A percentile compares a stretch with the other conserved stretches of the same genome.
Evolutionary conservation across 2,113 vertebrate species (phyloP).

Genomic region (Serinus canaria): DNA sequence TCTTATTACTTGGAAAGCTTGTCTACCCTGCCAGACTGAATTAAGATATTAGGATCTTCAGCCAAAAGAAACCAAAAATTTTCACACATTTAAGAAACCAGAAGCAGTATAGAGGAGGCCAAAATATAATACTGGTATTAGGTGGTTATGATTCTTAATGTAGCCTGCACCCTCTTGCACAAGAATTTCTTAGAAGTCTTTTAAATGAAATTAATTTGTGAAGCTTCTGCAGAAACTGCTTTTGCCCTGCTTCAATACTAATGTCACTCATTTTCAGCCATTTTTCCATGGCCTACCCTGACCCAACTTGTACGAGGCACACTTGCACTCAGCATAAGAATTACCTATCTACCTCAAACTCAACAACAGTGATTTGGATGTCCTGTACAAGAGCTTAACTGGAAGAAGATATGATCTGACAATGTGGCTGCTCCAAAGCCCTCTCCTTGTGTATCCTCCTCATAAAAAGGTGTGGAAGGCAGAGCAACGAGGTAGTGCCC

Average conservation of each 20-base stretch:
- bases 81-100: not conserved
- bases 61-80: not conserved
- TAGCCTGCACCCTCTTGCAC: fast-evolving
- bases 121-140: not conserved
- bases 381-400: not conserved
- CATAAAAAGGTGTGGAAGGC: not conserved
- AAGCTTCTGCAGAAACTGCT: not conserved
- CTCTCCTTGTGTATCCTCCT: not conserved
- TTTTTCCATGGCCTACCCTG: not conserved
- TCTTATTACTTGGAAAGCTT: not conserved
- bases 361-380: not conserved
- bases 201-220: not conserved
- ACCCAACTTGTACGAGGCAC: not conserved
- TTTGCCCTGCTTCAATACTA: not conserved
- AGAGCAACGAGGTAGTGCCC: not conserved
- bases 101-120: not conserved
- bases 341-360: not conserved
- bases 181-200: not conserved
- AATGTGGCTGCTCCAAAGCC: not conserved
- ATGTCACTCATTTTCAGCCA: not conserved
- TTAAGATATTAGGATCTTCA: not conserved
- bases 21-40: not conserved
- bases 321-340: not conserved
- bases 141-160: not conserved
- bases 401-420: not conserved